Percentiles rank a stretch among this genome's conserved stretches.
Evolutionary conservation across 2,797 vertebrate genomes (phyloP).

Genomic region (Trematomus bernacchii): DNA sequence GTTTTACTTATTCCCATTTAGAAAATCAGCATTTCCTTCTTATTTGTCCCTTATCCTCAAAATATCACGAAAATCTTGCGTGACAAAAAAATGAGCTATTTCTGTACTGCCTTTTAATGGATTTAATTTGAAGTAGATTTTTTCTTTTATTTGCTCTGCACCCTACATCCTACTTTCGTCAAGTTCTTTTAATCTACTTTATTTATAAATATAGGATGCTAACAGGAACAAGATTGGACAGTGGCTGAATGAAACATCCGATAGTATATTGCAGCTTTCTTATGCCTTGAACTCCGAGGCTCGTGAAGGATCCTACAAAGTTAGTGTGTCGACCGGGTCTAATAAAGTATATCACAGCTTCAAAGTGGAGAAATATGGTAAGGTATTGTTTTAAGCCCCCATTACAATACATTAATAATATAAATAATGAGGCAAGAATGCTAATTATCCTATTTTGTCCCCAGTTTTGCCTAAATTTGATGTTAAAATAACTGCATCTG

Average conservation of each 20-base stretch:
- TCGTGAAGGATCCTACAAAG: conserved; percentile 67
- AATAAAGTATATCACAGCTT: conserved; percentile 55
- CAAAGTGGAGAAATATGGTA: conserved; percentile 84
- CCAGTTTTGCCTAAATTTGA: conserved; percentile 80
- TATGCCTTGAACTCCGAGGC: conserved; percentile 82
- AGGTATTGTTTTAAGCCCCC: conserved; percentile 15
- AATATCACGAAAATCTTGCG: too few species aligned
- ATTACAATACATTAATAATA: background rate
- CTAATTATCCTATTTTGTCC: conserved; percentile 2
- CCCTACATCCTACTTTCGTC: too few species aligned
- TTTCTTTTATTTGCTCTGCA: background rate
- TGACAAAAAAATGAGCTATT: too few species aligned
- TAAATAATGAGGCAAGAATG: background rate
- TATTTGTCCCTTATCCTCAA: background rate
- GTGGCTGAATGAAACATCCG: conserved; percentile 78
- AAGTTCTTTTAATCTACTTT: background rate
- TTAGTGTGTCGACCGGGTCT: conserved; percentile 46
- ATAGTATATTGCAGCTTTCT: conserved; percentile 78
- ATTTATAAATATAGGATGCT: conserved; percentile 77
- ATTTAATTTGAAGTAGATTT: too few species aligned
- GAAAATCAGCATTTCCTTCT: too few species aligned
- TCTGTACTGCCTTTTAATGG: too few species aligned
- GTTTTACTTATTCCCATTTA: too few species aligned
- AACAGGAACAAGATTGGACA: conserved; percentile 80
- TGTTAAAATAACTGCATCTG: conserved; percentile 18